Conservation (phyloP, 2,797 vertebrate genomes). For the Macropus fuliginosus region DNA sequence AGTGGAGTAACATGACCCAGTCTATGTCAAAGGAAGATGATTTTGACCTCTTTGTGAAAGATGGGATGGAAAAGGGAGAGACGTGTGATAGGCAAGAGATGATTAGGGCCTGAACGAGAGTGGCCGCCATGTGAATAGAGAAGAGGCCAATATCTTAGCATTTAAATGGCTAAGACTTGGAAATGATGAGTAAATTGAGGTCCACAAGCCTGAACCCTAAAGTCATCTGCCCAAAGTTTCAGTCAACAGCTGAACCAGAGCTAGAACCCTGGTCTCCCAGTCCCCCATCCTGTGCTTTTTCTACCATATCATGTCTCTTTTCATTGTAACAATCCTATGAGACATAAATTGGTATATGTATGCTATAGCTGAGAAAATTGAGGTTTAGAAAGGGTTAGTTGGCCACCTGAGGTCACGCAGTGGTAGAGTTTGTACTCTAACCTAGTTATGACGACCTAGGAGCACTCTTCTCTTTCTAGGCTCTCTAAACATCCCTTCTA, state of each 20-base stretch:
- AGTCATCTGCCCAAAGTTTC: neutral
- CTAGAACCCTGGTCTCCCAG: neutral
- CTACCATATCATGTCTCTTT: neutral
- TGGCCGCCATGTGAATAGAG: neutral
- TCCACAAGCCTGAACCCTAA: neutral
- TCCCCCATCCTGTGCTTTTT: neutral
- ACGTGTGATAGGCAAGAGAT: neutral
- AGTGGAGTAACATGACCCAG: neutral
- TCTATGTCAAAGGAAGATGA: neutral
- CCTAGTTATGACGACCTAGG: neutral
- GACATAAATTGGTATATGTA: neutral
- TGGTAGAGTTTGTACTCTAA: neutral
- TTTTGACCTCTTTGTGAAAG: neutral
- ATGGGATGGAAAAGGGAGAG: neutral
- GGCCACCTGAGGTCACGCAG: neutral
- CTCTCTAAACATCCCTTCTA: neutral
- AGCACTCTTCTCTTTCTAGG: neutral
- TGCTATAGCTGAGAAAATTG: neutral
- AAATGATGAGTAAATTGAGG: neutral
- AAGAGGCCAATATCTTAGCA: neutral
- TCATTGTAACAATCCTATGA: neutral
- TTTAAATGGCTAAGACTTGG: neutral
- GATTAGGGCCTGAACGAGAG: neutral
- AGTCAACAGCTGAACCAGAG: neutral
- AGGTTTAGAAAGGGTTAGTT: neutral